These are phyloP conservation scores for Triplophysa dalaica DNA, from an alignment of 2,113 vertebrate species.

Conservation along the genomic window DNA sequence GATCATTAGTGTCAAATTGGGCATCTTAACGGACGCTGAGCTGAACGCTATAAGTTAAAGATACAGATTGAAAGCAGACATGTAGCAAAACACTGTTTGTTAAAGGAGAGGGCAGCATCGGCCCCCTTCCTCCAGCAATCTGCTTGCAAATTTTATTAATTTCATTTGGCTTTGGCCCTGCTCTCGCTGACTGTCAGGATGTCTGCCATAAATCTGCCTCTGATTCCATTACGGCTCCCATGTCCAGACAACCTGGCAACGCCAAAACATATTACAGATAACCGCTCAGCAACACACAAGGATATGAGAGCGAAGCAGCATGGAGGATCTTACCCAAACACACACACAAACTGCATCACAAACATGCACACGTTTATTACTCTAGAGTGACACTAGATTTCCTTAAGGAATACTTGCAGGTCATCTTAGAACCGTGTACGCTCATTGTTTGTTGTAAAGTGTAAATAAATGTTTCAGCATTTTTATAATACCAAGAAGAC, in stretches of 20 bases:
- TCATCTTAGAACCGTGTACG: too few species aligned
- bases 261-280: conserved; percentile 64
- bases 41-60: neutral
- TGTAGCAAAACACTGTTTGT: conserved; percentile 39
- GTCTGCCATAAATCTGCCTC: conserved; percentile 70
- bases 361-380: neutral
- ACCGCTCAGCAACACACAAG: conserved; percentile 56
- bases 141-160: conserved; percentile 78
- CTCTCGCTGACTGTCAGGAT: conserved; percentile 65
- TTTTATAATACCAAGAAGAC: neutral
- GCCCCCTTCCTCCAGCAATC: conserved; percentile 64
- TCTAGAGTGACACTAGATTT: too few species aligned
- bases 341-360: conserved; percentile 3
- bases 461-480: too few species aligned
- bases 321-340: conserved; percentile 39
- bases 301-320: conserved; percentile 40
- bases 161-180: conserved; percentile 74
- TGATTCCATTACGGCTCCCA: conserved; percentile 81
- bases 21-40: neutral
- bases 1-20: conserved; percentile 4
- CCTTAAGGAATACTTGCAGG: too few species aligned
- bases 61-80: conserved; percentile 13
- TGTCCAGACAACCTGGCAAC: conserved; percentile 70
- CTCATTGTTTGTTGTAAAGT: too few species aligned
- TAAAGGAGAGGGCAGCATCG: conserved; percentile 52